Conservation (phyloP, 2,113 vertebrate genomes). For the Cottus gobio region DNA sequence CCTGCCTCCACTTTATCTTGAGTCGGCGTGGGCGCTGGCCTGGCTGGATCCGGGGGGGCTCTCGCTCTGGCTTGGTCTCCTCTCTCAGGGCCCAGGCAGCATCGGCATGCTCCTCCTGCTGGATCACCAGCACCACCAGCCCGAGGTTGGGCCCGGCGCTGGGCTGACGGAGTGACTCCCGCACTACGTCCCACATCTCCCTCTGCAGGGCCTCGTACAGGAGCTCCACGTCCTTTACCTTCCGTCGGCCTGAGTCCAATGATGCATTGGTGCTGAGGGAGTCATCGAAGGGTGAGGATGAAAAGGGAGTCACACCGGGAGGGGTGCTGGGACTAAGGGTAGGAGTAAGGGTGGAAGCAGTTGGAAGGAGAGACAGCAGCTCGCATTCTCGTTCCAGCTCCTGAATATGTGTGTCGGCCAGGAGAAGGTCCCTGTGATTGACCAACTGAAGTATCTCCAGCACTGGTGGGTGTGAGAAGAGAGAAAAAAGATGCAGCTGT, state of each 20-base stretch:
- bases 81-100: slow-evolving; percentile 70
- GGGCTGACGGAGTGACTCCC: slow-evolving; percentile 85
- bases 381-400: slow-evolving; percentile 89
- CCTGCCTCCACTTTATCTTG: slow-evolving; percentile 86
- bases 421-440: slow-evolving; percentile 88
- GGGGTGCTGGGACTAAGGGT: slow-evolving; percentile 42
- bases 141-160: slow-evolving; percentile 84
- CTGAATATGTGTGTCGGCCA: slow-evolving; percentile 90
- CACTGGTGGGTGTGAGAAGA: slow-evolving; percentile 74
- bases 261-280: slow-evolving; percentile 69
- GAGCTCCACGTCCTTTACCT: slow-evolving; percentile 89
- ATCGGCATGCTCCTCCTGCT: slow-evolving; percentile 89
- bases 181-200: slow-evolving; percentile 90
- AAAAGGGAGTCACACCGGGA: slow-evolving; percentile 28
- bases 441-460: slow-evolving; percentile 92
- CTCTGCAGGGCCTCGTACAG: slow-evolving; percentile 90
- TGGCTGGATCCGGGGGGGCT: slow-evolving; percentile 44
- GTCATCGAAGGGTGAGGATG: slow-evolving; percentile 56
- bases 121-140: slow-evolving; percentile 87
- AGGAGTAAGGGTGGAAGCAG: slow-evolving; percentile 53
- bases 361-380: slow-evolving; percentile 73
- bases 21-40: slow-evolving; percentile 80
- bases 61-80: slow-evolving; percentile 60
- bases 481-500: neutral
- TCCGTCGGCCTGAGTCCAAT: slow-evolving; percentile 80